phyloP scores from a whole-genome alignment of 64 coral and sea anemone species.

The Stichodactyla helianthus region DNA sequence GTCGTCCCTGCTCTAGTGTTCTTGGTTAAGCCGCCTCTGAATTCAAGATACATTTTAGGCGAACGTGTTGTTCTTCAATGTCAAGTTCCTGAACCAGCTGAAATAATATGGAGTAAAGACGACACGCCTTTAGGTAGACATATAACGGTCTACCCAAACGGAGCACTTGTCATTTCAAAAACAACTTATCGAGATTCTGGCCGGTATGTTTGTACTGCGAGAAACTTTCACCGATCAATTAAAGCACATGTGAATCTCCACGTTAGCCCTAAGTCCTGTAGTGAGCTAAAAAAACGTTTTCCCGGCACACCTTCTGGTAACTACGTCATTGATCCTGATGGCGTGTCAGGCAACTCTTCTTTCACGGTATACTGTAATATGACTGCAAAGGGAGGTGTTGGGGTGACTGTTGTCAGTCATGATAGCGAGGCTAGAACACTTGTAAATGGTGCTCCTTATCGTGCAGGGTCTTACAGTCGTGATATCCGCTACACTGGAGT shows the following conservation, averaged over 20 bases:
- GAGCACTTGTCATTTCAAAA: not conserved
- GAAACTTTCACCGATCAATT: not conserved
- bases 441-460: not conserved
- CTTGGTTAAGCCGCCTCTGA: not conserved
- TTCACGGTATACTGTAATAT: slow-evolving; percentile 48
- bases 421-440: slow-evolving; percentile 38
- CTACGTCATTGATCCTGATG: slow-evolving; percentile 51
- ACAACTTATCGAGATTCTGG: not conserved
- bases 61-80: not conserved
- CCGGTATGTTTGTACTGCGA: not conserved
- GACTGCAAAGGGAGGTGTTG: slow-evolving; percentile 34
- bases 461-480: not conserved
- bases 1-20: not conserved
- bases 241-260: not conserved
- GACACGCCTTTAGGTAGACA: not conserved
- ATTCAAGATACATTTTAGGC: not conserved
- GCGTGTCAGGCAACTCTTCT: not conserved
- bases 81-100: not conserved
- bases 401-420: slow-evolving; percentile 54
- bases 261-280: slow-evolving; percentile 1
- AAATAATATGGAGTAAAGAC: not conserved
- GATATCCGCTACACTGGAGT: not conserved
- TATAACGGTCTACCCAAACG: not conserved
- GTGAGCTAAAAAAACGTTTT: slow-evolving; percentile 18
- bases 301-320: slow-evolving; percentile 14